Evolutionary conservation across 2,888 invertebrate species (phyloP).

Genomic region (Drosophila niveifrons): DNA sequence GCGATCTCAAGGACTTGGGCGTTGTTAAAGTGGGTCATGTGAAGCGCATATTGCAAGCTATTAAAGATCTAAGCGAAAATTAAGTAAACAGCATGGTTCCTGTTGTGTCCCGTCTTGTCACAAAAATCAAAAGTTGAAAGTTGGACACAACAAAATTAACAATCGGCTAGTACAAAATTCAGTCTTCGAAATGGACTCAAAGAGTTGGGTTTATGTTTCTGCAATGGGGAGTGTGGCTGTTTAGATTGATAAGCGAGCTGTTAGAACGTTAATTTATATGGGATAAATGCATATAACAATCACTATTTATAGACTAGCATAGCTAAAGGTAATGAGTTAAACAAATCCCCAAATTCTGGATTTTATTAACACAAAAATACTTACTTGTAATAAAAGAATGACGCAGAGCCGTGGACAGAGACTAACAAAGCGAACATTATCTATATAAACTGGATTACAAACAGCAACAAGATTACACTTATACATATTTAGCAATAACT

Average conservation of each 20-base stretch:
- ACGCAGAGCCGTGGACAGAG: constrained; percentile 24
- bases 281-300: constrained; percentile 76
- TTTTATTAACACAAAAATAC: constrained; percentile 7
- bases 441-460: constrained; percentile 23
- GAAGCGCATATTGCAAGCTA: constrained; percentile 96
- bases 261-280: constrained; percentile 43
- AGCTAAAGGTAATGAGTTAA: constrained; percentile 63
- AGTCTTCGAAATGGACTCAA: constrained; percentile 53
- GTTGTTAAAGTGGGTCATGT: constrained; percentile 98
- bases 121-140: no score
- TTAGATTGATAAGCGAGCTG: constrained; percentile 43
- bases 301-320: constrained; percentile 77
- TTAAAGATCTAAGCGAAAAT: constrained; percentile 90
- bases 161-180: constrained; percentile 60
- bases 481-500: constrained; percentile 30
- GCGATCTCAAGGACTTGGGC: constrained; percentile 95
- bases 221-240: constrained; percentile 37
- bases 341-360: constrained; percentile 9
- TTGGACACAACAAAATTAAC: constrained; percentile 9
- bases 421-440: constrained; percentile 30
- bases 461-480: constrained; percentile 20
- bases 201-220: constrained; percentile 33
- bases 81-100: constrained; percentile 64
- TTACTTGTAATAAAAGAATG: neutral
- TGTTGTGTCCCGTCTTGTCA: constrained; percentile 15